Evolutionary conservation across 2,113 vertebrate species (phyloP).

Genomic region (Capricornis sumatraensis): DNA sequence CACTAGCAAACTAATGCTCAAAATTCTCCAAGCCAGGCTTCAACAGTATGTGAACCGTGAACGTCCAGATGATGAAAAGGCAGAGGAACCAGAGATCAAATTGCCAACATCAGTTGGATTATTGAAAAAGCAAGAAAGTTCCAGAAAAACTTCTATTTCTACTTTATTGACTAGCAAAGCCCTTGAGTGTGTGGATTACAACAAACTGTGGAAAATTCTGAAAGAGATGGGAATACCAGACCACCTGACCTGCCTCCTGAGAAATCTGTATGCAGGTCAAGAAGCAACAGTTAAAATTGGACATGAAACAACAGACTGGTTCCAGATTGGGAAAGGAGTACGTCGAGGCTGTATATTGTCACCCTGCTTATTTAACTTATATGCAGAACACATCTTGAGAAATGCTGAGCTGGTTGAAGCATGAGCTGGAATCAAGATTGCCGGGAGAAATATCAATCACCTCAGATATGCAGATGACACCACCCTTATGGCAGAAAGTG

Average conservation of each 20-base stretch:
- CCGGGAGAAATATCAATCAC: not conserved
- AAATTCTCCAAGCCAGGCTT: not conserved
- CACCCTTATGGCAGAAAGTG: not conserved
- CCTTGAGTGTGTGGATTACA: not conserved
- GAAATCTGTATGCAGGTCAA: not conserved
- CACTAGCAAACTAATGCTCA: not conserved
- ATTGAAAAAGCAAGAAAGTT: not conserved
- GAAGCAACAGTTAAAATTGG: not conserved
- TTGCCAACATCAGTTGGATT: not conserved
- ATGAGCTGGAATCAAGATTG: not conserved
- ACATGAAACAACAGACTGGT: not conserved
- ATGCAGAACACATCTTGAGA: not conserved
- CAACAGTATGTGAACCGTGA: not conserved
- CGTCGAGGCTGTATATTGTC: not conserved
- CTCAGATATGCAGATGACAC: not conserved
- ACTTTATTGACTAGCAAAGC: not conserved
- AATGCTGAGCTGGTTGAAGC: not conserved
- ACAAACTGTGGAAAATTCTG: not conserved
- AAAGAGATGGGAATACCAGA: not conserved
- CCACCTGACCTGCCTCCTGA: not conserved
- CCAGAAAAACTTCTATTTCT: not conserved
- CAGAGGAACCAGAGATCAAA: not conserved
- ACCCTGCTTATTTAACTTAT: not conserved
- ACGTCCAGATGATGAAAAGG: rapidly evolving
- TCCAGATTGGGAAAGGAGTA: not conserved